Conservation (phyloP, 2,113 vertebrate species). For the Myotis davidii region DNA sequence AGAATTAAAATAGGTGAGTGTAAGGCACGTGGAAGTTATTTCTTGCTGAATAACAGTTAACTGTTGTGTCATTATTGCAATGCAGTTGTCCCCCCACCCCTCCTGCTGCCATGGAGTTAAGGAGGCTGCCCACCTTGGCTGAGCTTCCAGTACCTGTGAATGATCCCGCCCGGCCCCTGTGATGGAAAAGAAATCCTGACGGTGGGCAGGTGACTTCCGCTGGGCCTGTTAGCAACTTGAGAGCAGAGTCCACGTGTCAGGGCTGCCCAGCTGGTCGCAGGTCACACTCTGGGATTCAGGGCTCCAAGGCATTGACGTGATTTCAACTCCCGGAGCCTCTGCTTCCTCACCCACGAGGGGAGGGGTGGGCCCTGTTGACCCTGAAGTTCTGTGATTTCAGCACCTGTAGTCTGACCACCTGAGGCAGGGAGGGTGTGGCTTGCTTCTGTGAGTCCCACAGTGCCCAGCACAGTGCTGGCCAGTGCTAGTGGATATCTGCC, state of each 20-base stretch:
- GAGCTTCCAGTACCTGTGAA: neutral
- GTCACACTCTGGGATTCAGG: neutral
- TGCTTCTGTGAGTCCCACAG: neutral
- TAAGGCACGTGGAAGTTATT: neutral
- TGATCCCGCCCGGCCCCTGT: fast-evolving
- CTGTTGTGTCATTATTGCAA: neutral
- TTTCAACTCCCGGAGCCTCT: neutral
- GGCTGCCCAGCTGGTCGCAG: neutral
- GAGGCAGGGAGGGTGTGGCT: neutral
- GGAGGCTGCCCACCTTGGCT: neutral
- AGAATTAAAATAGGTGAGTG: neutral
- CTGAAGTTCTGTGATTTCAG: no score
- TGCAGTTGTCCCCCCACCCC: neutral
- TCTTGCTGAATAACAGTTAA: neutral
- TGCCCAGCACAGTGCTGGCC: neutral
- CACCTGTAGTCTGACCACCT: fast-evolving
- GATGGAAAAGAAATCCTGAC: neutral
- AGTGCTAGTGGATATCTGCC: neutral
- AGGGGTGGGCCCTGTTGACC: no score
- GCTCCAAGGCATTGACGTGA: fast-evolving
- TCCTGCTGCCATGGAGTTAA: neutral
- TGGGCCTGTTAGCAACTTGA: neutral
- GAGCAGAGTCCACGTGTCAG: fast-evolving
- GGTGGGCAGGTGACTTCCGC: fast-evolving
- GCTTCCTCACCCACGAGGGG: neutral